These are phyloP conservation scores for Cordilura impudica DNA, from an alignment of 2,888 invertebrate species.

Conservation along the genomic window DNA sequence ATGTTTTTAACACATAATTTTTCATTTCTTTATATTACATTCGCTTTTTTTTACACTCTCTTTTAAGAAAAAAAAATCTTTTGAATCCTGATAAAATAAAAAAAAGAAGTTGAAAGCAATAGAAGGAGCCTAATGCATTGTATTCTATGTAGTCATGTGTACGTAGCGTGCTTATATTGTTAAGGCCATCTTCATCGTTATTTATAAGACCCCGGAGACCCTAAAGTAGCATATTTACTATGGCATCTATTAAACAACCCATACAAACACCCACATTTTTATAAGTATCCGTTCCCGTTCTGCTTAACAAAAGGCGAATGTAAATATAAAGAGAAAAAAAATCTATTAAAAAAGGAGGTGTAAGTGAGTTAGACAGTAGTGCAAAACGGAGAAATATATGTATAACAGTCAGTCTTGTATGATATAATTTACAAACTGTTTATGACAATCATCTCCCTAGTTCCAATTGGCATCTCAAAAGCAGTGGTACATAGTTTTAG, in stretches of 20 bases:
- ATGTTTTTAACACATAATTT: slow-evolving; percentile 58
- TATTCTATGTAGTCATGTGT: background rate
- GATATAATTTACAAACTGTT: too few species aligned
- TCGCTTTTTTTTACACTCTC: slow-evolving; percentile 3
- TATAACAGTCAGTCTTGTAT: too few species aligned
- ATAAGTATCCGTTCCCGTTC: background rate
- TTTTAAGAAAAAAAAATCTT: background rate
- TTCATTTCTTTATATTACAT: slow-evolving; percentile 54
- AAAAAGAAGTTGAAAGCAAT: background rate
- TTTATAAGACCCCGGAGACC: slow-evolving; percentile 50
- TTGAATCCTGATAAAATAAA: slow-evolving; percentile 2
- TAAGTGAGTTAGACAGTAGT: background rate
- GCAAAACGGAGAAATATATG: too few species aligned
- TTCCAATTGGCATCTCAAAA: too few species aligned
- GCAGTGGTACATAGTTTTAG: too few species aligned
- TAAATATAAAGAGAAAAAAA: background rate
- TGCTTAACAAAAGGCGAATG: slow-evolving; percentile 11
- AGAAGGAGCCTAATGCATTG: slow-evolving; percentile 37
- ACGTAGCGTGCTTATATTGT: slow-evolving; percentile 6
- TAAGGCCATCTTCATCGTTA: slow-evolving; percentile 43
- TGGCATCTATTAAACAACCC: background rate
- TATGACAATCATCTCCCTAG: too few species aligned
- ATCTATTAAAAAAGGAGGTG: background rate
- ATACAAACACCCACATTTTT: slow-evolving; percentile 6
- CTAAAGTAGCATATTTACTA: slow-evolving; percentile 28